Conservation (phyloP, 2,888 invertebrate species). For the Argyresthia albistria region DNA sequence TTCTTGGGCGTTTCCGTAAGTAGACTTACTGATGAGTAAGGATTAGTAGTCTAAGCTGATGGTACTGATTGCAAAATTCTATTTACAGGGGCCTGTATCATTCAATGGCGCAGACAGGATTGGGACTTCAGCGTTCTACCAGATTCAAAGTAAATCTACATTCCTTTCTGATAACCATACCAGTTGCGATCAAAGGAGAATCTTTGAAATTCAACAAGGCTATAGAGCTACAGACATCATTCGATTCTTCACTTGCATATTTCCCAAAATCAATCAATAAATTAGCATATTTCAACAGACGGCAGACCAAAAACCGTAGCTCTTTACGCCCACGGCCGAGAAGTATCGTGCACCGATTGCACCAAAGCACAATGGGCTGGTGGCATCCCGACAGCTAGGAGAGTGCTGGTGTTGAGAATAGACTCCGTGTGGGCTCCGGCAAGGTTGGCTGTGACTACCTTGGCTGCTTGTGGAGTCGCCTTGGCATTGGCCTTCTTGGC, state of each 20-base stretch:
- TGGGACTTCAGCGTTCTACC: slow-evolving; percentile 89
- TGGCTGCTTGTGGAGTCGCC: slow-evolving; percentile 83
- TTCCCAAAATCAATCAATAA: too few relatives aligned
- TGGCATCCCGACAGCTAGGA: slow-evolving; percentile 84
- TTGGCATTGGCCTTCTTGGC: slow-evolving; percentile 82
- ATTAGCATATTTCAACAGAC: slow-evolving; percentile 45
- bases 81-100: slow-evolving; percentile 87
- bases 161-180: too few relatives aligned
- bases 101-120: slow-evolving; percentile 92
- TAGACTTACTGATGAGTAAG: not conserved
- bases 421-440: slow-evolving; percentile 85
- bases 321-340: slow-evolving; percentile 75
- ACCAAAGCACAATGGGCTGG: slow-evolving; percentile 80
- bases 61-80: not conserved
- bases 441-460: slow-evolving; percentile 79
- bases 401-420: slow-evolving; percentile 81
- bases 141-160: slow-evolving; percentile 83
- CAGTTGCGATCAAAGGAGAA: too few relatives aligned
- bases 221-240: not conserved
- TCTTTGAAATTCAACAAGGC: too few relatives aligned
- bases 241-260: not conserved
- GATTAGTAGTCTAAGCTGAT: too few relatives aligned
- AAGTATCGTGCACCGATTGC: slow-evolving; percentile 78
- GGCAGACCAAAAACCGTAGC: slow-evolving; percentile 82
- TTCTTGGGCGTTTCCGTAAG: slow-evolving; percentile 92